Conservation (phyloP, 2,113 vertebrate species). For the Tinamus guttatus region DNA sequence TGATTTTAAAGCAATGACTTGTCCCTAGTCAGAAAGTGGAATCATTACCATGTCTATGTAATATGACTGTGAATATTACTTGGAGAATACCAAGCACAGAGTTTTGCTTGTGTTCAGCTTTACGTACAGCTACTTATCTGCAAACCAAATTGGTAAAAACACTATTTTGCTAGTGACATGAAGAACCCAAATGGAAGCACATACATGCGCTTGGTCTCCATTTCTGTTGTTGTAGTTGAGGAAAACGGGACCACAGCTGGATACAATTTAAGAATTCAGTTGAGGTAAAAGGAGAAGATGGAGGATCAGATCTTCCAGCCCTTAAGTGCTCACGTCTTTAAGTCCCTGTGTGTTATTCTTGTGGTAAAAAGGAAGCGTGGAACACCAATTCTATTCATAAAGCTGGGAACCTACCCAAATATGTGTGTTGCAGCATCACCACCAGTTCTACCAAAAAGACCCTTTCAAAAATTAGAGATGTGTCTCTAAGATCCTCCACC, state of each 20-base stretch:
- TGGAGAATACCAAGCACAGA: neutral
- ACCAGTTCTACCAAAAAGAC: neutral
- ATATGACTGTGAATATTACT: neutral
- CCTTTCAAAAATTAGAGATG: conserved; percentile 11
- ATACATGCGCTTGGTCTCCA: neutral
- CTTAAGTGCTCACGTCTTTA: neutral
- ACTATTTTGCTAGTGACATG: neutral
- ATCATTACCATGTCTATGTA: neutral
- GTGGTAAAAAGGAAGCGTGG: neutral
- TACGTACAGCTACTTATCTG: neutral
- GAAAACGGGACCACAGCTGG: neutral
- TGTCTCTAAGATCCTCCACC: neutral
- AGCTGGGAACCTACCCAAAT: neutral
- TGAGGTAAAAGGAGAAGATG: neutral
- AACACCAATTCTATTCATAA: neutral
- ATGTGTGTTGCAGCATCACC: neutral
- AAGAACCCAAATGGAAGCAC: neutral
- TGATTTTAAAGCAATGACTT: neutral
- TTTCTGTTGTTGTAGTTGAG: neutral
- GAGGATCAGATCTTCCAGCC: neutral
- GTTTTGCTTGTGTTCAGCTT: neutral
- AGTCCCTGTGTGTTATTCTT: neutral
- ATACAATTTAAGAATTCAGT: neutral
- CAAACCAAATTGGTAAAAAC: neutral
- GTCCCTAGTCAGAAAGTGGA: neutral